Conservation (phyloP, 2,888 invertebrate genomes). For the Drymonia ruficornis region DNA sequence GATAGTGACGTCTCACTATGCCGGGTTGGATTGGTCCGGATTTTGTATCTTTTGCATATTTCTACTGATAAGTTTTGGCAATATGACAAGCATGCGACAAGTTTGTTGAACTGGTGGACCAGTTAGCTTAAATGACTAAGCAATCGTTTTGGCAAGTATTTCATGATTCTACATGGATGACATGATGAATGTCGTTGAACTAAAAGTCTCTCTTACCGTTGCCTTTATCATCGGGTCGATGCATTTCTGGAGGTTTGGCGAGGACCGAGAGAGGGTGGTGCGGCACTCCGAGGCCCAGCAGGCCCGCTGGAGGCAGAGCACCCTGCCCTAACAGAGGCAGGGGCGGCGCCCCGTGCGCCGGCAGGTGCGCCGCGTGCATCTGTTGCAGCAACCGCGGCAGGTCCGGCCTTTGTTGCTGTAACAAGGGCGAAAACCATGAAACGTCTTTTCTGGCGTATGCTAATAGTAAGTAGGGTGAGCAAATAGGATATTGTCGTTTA, state of each 20-base stretch:
- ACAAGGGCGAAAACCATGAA: slow-evolving; percentile 30
- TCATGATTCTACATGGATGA: too few species aligned
- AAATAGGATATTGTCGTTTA: background rate
- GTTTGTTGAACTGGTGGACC: background rate
- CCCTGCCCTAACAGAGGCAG: slow-evolving; percentile 84
- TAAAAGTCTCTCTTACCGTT: slow-evolving; percentile 85
- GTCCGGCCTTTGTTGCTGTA: slow-evolving; percentile 94
- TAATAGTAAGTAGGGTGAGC: background rate
- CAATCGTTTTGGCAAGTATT: too few species aligned
- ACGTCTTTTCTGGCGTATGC: slow-evolving; percentile 6
- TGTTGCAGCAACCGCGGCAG: slow-evolving; percentile 93
- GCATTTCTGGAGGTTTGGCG: slow-evolving; percentile 91
- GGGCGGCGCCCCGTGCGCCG: slow-evolving; percentile 90
- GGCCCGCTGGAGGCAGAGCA: slow-evolving; percentile 82
- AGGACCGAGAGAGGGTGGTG: slow-evolving; percentile 91
- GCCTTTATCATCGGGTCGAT: slow-evolving; percentile 90
- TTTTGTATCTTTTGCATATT: slow-evolving; percentile 25
- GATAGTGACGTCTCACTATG: slow-evolving; percentile 38
- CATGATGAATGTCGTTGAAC: too few species aligned
- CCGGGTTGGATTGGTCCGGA: slow-evolving; percentile 35
- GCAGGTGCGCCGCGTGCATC: slow-evolving; percentile 95
- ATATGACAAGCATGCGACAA: too few species aligned
- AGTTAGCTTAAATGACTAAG: background rate
- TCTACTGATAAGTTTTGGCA: slow-evolving; percentile 11
- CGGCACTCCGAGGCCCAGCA: slow-evolving; percentile 88